A percentile compares a stretch with the other conserved stretches of the same genome.
phyloP scores from a whole-genome alignment of 2,797 vertebrate genomes.

The Australoheros facetus region DNA sequence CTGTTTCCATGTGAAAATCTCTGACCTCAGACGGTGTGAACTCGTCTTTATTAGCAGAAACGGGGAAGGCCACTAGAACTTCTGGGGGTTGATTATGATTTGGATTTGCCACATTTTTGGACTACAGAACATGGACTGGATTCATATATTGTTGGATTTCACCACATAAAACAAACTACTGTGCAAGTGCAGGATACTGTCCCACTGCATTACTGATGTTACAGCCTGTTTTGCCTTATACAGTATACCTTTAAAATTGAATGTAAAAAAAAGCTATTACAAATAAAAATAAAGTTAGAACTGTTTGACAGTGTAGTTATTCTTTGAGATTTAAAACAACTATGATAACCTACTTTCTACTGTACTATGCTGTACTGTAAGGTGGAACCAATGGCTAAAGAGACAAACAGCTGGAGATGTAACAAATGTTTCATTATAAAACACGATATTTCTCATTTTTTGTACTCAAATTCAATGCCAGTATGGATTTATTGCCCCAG shows the following conservation, averaged over 20 bases:
- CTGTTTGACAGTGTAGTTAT: not conserved
- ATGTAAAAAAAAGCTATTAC: not conserved
- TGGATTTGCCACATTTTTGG: too few relatives aligned
- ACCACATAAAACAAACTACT: not conserved
- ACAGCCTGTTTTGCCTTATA: not conserved
- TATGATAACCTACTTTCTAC: not conserved
- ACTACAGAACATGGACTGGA: too few relatives aligned
- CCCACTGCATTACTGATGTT: not conserved
- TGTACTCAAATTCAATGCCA: not conserved
- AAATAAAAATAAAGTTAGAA: not conserved
- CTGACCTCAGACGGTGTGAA: not conserved
- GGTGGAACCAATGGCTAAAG: too few relatives aligned
- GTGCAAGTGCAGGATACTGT: not conserved
- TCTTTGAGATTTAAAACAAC: not conserved
- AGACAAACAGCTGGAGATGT: not conserved
- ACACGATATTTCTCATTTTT: not conserved
- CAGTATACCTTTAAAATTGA: not conserved
- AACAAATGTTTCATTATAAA: not conserved
- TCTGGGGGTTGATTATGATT: too few relatives aligned
- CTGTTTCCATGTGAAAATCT: not conserved
- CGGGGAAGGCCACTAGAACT: too few relatives aligned
- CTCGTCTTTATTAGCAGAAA: too few relatives aligned
- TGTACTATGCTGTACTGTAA: not conserved
- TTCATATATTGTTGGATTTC: too few relatives aligned
- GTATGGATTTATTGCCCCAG: not conserved